phyloP scores from a whole-genome alignment of 2,113 vertebrate species.

The Axis porcinus region DNA sequence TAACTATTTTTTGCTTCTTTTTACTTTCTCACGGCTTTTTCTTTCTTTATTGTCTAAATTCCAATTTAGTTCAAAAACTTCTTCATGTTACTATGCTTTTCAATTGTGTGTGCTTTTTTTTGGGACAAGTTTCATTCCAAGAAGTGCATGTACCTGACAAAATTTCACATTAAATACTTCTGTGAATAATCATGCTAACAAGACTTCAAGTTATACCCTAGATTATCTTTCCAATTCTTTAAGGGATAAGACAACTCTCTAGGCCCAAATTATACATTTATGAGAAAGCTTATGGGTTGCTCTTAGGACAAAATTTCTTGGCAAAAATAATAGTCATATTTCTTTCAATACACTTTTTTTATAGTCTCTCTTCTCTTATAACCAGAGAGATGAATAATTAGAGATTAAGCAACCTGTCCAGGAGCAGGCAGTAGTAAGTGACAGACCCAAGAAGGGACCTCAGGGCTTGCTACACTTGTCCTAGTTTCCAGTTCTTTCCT shows the following conservation, averaged over 20 bases:
- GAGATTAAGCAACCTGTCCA: background rate
- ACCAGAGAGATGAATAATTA: background rate
- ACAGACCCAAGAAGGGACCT: background rate
- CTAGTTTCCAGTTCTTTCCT: background rate
- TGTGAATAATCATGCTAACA: background rate
- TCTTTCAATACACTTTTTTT: background rate
- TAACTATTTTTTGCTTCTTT: background rate
- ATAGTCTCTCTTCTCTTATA: background rate
- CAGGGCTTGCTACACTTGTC: no score
- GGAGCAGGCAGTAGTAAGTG: background rate
- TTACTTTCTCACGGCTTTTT: background rate
- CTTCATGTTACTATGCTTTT: background rate
- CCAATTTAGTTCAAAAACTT: background rate
- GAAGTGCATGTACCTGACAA: background rate
- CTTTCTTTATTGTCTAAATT: conserved; percentile 1
- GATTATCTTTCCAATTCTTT: background rate
- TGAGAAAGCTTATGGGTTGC: background rate
- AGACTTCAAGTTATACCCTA: background rate
- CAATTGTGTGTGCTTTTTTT: background rate
- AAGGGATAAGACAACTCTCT: background rate
- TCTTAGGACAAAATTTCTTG: background rate
- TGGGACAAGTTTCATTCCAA: background rate
- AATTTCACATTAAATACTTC: background rate
- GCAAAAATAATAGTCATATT: background rate
- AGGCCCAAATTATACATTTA: background rate